Evolutionary conservation across 92 coral and sea anemone genomes (phyloP).

Genomic region (Phymanthus crucifer): DNA sequence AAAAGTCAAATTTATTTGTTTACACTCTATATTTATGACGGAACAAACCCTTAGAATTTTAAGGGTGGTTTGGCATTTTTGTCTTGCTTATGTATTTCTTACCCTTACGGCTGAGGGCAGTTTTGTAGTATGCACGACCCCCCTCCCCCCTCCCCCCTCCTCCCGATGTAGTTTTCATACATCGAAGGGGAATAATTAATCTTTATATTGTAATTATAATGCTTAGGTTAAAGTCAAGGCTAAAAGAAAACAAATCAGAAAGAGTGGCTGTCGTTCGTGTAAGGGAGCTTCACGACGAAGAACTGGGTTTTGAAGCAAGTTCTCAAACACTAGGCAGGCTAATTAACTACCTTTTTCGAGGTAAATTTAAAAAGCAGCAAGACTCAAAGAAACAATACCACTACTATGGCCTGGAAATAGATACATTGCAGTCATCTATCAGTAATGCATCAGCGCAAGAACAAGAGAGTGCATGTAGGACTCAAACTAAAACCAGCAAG

Average conservation of each 20-base stretch:
- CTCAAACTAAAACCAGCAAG: background rate
- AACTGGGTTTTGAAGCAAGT: background rate
- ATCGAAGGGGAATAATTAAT: no score
- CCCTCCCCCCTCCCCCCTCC: no score
- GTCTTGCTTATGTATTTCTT: no score
- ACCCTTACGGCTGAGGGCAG: no score
- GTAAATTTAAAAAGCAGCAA: slow-evolving; percentile 7
- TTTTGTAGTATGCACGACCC: no score
- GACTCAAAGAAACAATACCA: slow-evolving; percentile 1
- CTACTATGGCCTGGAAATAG: background rate
- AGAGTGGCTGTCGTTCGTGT: background rate
- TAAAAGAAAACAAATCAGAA: background rate
- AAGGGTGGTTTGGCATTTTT: no score
- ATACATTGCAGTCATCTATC: background rate
- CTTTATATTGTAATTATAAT: no score
- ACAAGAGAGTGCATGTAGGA: background rate
- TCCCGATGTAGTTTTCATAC: no score
- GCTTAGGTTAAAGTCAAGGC: background rate
- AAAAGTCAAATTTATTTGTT: no score
- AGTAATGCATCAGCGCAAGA: background rate
- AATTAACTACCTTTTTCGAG: background rate
- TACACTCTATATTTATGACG: no score
- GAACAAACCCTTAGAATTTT: no score
- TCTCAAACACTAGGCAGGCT: slow-evolving; percentile 6
- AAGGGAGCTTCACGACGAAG: slow-evolving; percentile 4